phyloP scores from a whole-genome alignment of 1,140 invertebrate genomes.

The Bombus confusus region DNA sequence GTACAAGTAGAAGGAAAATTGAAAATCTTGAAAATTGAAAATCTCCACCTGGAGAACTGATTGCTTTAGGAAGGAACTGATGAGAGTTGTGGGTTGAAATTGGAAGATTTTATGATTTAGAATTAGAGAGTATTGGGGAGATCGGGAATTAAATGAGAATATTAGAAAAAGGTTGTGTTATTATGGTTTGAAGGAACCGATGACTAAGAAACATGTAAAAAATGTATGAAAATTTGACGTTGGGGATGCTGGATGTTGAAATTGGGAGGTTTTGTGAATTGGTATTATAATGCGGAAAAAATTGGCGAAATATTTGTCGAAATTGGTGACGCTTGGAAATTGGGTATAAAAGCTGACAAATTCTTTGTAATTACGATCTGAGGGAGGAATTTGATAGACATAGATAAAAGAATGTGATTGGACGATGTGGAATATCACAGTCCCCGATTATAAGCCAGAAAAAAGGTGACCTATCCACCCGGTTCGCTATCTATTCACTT shows the following conservation, averaged over 20 bases:
- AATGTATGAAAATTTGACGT: no score
- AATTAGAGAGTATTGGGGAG: no score
- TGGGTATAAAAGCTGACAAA: no score
- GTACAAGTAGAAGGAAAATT: background rate
- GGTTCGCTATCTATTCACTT: constrained; percentile 24
- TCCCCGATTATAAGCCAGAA: background rate
- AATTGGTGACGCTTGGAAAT: no score
- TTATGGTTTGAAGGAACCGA: no score
- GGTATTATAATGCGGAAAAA: no score
- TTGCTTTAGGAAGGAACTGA: background rate
- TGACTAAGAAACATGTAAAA: no score
- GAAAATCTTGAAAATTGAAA: background rate
- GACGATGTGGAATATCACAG: background rate
- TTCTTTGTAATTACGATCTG: background rate
- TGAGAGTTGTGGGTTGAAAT: background rate
- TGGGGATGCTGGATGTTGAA: no score
- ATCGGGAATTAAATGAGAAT: background rate
- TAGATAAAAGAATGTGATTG: background rate
- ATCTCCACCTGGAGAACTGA: no score
- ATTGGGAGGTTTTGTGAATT: no score
- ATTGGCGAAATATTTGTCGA: no score
- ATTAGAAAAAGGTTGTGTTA: background rate
- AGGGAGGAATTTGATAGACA: background rate
- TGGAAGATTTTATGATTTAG: background rate
- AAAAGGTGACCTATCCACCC: constrained; percentile 9